Evolutionary conservation across 1,140 invertebrate genomes (phyloP).

Genomic region (Drosophila pallidifrons): DNA sequence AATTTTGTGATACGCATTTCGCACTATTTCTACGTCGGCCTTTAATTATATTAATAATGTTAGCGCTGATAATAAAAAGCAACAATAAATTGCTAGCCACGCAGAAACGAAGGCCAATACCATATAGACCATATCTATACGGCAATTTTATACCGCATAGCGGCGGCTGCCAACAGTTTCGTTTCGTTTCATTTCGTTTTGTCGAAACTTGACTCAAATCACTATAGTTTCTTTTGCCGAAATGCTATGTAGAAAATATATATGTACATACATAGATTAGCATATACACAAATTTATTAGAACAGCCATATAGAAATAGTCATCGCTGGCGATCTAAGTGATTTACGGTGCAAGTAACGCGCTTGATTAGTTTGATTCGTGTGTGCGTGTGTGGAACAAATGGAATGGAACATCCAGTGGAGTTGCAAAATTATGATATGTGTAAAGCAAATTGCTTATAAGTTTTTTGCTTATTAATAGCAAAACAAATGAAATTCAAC

Average conservation of each 20-base stretch:
- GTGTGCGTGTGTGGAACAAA: not conserved
- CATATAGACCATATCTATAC: constrained; percentile 28
- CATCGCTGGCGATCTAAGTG: not conserved
- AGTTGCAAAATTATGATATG: not conserved
- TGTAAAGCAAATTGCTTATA: too few relatives aligned
- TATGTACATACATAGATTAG: constrained; percentile 7
- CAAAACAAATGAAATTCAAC: too few relatives aligned
- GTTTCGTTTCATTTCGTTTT: too few relatives aligned
- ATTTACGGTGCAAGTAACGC: not conserved
- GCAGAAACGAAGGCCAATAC: constrained; percentile 44
- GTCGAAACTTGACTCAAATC: constrained; percentile 9
- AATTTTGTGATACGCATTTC: constrained; percentile 56
- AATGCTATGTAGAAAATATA: not conserved
- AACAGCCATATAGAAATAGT: constrained; percentile 1
- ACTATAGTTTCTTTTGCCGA: not conserved
- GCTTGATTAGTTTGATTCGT: not conserved
- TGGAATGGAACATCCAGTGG: not conserved
- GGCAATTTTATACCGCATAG: not conserved
- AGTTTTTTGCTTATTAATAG: too few relatives aligned
- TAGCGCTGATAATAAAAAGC: constrained; percentile 55
- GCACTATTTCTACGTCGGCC: constrained; percentile 51
- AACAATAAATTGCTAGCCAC: constrained; percentile 56
- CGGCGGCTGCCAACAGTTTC: not conserved
- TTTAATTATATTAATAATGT: constrained; percentile 68
- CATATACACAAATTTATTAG: constrained; percentile 13